Base-by-base conservation (phyloP, 1,140 invertebrate genomes). In the Rhizoglyphus robini region DNA sequence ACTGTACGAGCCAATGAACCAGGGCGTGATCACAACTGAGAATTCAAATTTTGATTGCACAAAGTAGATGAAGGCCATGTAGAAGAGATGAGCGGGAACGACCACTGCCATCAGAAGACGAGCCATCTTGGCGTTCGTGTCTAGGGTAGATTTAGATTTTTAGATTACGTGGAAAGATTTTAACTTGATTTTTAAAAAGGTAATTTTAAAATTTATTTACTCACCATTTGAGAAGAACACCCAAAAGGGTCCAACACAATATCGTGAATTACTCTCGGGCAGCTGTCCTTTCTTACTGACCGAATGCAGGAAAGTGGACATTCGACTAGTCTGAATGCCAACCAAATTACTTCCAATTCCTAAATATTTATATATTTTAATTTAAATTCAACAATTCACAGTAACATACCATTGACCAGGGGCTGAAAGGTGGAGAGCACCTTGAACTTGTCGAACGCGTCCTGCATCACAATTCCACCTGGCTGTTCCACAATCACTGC, bases 81-180 rank as follows among this genome's bases (percentile, higher is more conserved):
- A 83, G 31, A 81, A 74, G 20, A 83, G 74, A 69, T 83, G 81
- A 13, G 82, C 80, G 31, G 81, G 81, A 20, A 83, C 72, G 3
- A 80, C 77, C 67, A 95, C 82, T 3, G 76, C 64, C 61, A 96
- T 77, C 60, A 83, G 68, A 4, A 83, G 77, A 63, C 81, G 73
- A 3, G 78, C 77, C 32, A 80, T 79, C 32, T 74, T 71, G 4
- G 78, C 67, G 68, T 80, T 70, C 15, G 47, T 15, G 70, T 68
- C 72, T 72, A 41, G n/a, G n/a, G n/a, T n/a, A n/a, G n/a, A n/a
- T n/a, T n/a, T n/a, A n/a, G n/a, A n/a, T n/a, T n/a, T n/a, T n/a
- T n/a, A n/a, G n/a, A n/a, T n/a, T n/a, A n/a, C n/a, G n/a, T n/a
- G n/a, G n/a, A n/a, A n/a, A n/a, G n/a, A n/a, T n/a, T n/a, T n/a